Evolutionary conservation across 2,888 invertebrate species (phyloP), one percentile per base, ranked within the genome.

Genomic region (Cryptus viduatorius): DNA sequence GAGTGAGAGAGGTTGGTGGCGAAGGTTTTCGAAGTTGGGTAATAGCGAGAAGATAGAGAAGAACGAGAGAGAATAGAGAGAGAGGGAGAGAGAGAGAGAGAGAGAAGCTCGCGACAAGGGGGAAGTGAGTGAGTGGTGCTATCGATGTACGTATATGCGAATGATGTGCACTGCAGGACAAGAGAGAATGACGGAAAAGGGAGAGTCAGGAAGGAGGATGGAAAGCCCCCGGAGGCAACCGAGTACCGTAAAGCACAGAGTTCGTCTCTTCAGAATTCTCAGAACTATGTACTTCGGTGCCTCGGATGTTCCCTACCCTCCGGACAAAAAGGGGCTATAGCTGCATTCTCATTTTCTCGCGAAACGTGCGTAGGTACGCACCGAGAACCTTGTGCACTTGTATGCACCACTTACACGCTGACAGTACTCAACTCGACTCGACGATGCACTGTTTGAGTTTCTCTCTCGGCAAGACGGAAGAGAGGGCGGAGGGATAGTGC

Each of bases 111-210:
- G 59, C 61, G 59, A 37, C 69, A 78, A 31, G 78, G 59, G 48
- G 59, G 69, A 64, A 65, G 16, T 7, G 71, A 71, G 64, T 71
- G 68, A 71, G 64, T 64, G 68, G 24, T 37, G 61, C 48, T 71
- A 71, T 79, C 69, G 71, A 79, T 71, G 71, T 79, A 71, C 64
- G 79, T 53, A 16, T 78, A 69, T 67, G 42, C 71, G 37, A 31
- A 50, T 72, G 59, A 59, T 56, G 44, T 56, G 59, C 56, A 59
- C 42, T 72, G 46, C 72, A 71, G 71, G 56, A 53, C 37, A 56
- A 42, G 73, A 46, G 59, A 61, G 59, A 44, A 37, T 37, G 37
- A 37, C 37, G 48, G n/a, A 46, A 59, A 19, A 31, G 73, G 61
- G 73, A 59, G 59, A 73, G 59, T 61, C 61, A 10, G 61, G 29